phyloP scores from a whole-genome alignment of 92 coral and sea anemone species.

The Epizoanthus illoricatus region DNA sequence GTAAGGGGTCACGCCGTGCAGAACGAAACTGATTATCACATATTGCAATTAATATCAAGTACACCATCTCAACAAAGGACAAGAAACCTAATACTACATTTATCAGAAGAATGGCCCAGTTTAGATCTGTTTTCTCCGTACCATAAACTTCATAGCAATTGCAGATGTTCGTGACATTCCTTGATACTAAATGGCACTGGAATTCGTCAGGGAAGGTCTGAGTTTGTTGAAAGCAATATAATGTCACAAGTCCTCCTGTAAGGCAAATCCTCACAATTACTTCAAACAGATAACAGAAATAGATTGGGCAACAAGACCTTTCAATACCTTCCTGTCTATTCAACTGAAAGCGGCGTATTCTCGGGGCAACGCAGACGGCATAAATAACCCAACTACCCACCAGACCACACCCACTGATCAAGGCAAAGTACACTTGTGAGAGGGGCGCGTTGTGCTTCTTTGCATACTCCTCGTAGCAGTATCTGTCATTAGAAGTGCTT shows the following conservation, averaged over 20 bases:
- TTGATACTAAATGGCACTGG: background rate
- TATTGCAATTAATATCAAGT: background rate
- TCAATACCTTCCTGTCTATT: background rate
- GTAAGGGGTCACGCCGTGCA: background rate
- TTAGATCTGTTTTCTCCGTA: background rate
- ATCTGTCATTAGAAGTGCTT: slow-evolving; percentile 15
- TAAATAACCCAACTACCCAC: slow-evolving; percentile 35
- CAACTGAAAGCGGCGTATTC: background rate
- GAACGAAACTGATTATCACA: background rate
- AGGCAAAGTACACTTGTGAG: slow-evolving; percentile 39
- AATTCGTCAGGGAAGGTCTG: slow-evolving; percentile 14
- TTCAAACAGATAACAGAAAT: slow-evolving; percentile 7
- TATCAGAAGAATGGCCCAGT: background rate
- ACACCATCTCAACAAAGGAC: slow-evolving; percentile 12
- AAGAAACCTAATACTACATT: slow-evolving; percentile 21
- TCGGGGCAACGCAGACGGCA: slow-evolving; percentile 34
- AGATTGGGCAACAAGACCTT: slow-evolving; percentile 15
- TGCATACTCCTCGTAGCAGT: slow-evolving; percentile 24
- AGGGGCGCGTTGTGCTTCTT: slow-evolving; percentile 12
- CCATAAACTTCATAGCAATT: slow-evolving; percentile 17
- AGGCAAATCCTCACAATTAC: background rate
- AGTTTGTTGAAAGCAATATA: background rate
- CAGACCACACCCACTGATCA: slow-evolving; percentile 32
- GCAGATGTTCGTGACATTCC: background rate
- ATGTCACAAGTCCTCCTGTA: background rate